Base-by-base conservation (phyloP, 1,140 invertebrate genomes). In the silkworm (Bombyx mori) region DNA sequence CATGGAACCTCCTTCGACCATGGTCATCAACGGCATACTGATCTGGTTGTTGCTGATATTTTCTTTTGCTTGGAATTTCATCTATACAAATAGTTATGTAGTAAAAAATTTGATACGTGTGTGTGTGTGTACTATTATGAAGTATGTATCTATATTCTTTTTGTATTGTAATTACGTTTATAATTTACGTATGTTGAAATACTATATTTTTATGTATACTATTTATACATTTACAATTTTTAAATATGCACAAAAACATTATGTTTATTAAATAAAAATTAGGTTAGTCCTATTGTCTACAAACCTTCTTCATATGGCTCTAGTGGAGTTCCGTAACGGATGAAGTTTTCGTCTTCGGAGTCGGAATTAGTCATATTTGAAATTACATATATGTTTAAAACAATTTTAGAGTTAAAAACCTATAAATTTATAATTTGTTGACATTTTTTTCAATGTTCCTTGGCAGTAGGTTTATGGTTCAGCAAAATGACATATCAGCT, bases 1-100 rank as follows among this genome's bases (percentile, higher is more conserved):
- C 99, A 89, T 99, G 99, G 86, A 99, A 99, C 68, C 99, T 86
- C 42, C 96, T 89, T 67, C 96, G 89, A 1, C 98, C 98, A 84
- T 96, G 92, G 52, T 93, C 93, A 88, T 99, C 98, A 53, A 92
- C 93, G 0, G 95, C 98, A 71, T 94, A 92, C 85, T 99, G 96
- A 73, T 99, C 97, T 4, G 76, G 42, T 85, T 96, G 93, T 52
- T 97, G 88, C n/a, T 90, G 87, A 35, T 93, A 90, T 8, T 96
- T 94, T 66, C 94, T 95, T 75, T 97, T 97, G 49, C 91, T 89
- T 3, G 94, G 92, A 48, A 95, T 81, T 61, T 91, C 91, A 85
- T 96, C 95, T 50, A 3, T 7, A 51, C 22, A 51, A 22, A 51
- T 26, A 54, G 43, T n/a, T 43, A 12, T 54, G 18, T 10, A 35